These are phyloP conservation scores for Scophthalmus maximus DNA, from an alignment of 2,113 vertebrate species.

Conservation along the genomic window DNA sequence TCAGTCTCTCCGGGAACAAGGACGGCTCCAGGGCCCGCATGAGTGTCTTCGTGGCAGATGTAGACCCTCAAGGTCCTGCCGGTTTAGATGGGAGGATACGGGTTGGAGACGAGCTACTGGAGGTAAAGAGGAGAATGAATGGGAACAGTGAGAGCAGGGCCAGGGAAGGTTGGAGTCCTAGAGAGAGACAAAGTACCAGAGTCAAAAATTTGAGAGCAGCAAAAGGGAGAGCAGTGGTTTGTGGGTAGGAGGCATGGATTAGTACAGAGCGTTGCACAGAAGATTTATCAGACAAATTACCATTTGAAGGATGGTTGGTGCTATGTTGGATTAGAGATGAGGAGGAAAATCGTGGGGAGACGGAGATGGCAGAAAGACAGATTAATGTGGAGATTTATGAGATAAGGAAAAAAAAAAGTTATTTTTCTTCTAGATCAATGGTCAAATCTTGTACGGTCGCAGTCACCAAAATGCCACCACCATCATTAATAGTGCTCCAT, in stretches of 20 bases:
- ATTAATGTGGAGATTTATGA: constrained; percentile 12
- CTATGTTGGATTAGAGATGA: constrained; percentile 22
- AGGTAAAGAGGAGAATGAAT: constrained; percentile 83
- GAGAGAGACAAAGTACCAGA: constrained; percentile 19
- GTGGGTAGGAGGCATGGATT: constrained; percentile 27
- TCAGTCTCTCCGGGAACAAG: constrained; percentile 90
- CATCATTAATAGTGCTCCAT: constrained; percentile 89
- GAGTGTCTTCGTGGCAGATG: constrained; percentile 90
- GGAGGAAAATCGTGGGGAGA: constrained; percentile 7
- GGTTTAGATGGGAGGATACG: constrained; percentile 90
- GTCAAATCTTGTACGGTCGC: constrained; percentile 92
- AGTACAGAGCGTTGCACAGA: neutral
- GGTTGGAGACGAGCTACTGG: constrained; percentile 93
- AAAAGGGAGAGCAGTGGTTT: constrained; percentile 26
- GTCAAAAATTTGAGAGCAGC: constrained; percentile 23
- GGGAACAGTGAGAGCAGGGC: neutral
- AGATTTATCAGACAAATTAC: constrained; percentile 54
- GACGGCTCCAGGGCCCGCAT: constrained; percentile 90
- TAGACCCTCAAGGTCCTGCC: constrained; percentile 92
- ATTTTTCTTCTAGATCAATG: constrained; percentile 89
- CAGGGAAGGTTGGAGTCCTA: constrained; percentile 1
- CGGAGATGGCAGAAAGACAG: constrained; percentile 24
- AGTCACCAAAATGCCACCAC: constrained; percentile 94
- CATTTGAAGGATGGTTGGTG: constrained; percentile 44
- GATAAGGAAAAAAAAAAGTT: constrained; percentile 4